phyloP scores from a whole-genome alignment of 2,113 vertebrate species.

The Rana temporaria region DNA sequence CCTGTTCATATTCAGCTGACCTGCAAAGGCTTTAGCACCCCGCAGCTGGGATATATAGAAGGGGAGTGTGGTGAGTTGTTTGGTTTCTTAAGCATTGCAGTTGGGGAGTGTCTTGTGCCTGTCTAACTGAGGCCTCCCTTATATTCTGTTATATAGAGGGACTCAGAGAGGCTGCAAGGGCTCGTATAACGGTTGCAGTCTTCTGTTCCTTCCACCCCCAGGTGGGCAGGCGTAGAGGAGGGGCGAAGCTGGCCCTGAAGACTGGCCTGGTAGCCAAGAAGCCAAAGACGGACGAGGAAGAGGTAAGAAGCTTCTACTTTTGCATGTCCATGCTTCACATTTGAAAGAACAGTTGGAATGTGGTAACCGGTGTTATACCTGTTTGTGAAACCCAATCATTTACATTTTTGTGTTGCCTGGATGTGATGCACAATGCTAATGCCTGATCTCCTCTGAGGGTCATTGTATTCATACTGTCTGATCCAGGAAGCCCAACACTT shows the following conservation, averaged over 20 bases:
- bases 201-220: conserved; percentile 93
- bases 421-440: conserved; percentile 51
- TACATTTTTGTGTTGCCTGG: background rate
- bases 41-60: background rate
- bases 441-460: conserved; percentile 57
- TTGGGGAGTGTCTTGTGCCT: conserved; percentile 49
- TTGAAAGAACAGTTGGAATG: no score
- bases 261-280: conserved; percentile 97
- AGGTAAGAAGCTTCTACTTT: conserved; percentile 60
- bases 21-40: background rate
- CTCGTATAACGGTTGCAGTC: conserved; percentile 94
- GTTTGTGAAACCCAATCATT: background rate
- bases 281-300: conserved; percentile 88
- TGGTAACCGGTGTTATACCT: no score
- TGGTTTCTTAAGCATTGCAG: conserved; percentile 1
- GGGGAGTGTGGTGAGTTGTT: conserved; percentile 24
- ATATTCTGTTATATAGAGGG: conserved; percentile 81
- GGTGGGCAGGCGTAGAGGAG: conserved; percentile 96
- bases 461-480: conserved; percentile 69
- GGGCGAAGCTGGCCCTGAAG: conserved; percentile 92
- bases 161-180: conserved; percentile 79
- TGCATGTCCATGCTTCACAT: background rate
- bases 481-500: conserved; percentile 43
- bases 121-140: conserved; percentile 54
- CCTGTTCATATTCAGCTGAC: background rate